Conservation (phyloP, 2,888 invertebrate genomes). For the Muscina levida region DNA sequence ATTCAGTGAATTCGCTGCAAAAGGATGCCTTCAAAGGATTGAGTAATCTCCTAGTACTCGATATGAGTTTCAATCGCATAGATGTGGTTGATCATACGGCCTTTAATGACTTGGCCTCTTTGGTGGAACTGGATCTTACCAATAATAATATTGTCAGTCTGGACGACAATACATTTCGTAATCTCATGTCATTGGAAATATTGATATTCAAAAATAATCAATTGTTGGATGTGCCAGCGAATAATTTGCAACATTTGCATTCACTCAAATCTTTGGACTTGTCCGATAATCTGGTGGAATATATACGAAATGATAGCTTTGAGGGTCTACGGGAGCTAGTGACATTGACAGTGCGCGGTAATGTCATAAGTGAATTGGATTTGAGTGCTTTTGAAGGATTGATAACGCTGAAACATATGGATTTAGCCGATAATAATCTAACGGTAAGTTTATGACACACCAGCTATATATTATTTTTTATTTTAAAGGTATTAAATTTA, state of each 20-base stretch:
- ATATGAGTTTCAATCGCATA: conserved; percentile 89
- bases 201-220: conserved; percentile 90
- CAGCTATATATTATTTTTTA: not conserved
- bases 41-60: conserved; percentile 84
- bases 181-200: conserved; percentile 85
- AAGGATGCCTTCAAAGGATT: conserved; percentile 90
- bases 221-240: conserved; percentile 87
- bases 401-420: conserved; percentile 86
- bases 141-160: conserved; percentile 88
- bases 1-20: conserved; percentile 85
- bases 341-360: conserved; percentile 86
- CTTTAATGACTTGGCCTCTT: conserved; percentile 87
- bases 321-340: conserved; percentile 86
- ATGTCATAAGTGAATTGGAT: conserved; percentile 87
- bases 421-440: conserved; percentile 91
- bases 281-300: conserved; percentile 89
- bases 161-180: conserved; percentile 86
- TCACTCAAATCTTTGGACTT: conserved; percentile 87
- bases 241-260: conserved; percentile 84
- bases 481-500: not conserved
- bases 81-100: conserved; percentile 86
- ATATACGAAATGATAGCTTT: conserved; percentile 86
- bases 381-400: conserved; percentile 88
- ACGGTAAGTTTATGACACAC: conserved; percentile 80
- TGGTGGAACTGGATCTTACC: conserved; percentile 88